phyloP scores from a whole-genome alignment of 2,797 vertebrate genomes.

The Sebastes cheni region DNA sequence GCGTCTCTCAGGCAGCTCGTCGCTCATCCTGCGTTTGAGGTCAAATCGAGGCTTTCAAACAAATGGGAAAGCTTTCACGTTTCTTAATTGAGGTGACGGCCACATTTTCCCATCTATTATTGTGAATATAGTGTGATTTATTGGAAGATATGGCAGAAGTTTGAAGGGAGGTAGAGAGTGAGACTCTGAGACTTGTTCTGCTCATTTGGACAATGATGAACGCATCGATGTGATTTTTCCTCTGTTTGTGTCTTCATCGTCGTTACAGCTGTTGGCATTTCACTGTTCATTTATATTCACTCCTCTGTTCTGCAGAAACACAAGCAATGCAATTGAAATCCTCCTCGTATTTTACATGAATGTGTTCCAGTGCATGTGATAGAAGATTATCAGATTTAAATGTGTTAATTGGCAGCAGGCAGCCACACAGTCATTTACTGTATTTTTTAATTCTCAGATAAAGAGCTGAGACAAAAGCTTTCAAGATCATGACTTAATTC shows the following conservation, averaged over 20 bases:
- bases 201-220: constrained; percentile 70
- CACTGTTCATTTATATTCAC: constrained; percentile 19
- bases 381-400: constrained; percentile 32
- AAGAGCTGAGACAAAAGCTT: neutral
- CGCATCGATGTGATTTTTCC: constrained; percentile 38
- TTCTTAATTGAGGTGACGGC: constrained; percentile 54
- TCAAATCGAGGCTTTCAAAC: constrained; percentile 26
- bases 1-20: constrained; percentile 32
- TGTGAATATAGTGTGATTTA: constrained; percentile 22
- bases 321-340: neutral
- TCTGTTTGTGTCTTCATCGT: constrained; percentile 15
- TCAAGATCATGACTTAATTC: neutral
- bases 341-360: neutral
- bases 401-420: constrained; percentile 12
- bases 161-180: constrained; percentile 23
- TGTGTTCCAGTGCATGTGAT: neutral
- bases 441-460: neutral
- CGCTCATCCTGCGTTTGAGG: constrained; percentile 14
- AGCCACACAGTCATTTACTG: neutral
- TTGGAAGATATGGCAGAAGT: constrained; percentile 36
- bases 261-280: constrained; percentile 43
- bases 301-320: neutral
- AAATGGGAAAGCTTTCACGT: constrained; percentile 28
- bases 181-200: neutral
- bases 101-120: constrained; percentile 53